These are phyloP conservation scores for Pipistrellus nathusii DNA, from an alignment of 2,797 vertebrate genomes.

Conservation along the genomic window DNA sequence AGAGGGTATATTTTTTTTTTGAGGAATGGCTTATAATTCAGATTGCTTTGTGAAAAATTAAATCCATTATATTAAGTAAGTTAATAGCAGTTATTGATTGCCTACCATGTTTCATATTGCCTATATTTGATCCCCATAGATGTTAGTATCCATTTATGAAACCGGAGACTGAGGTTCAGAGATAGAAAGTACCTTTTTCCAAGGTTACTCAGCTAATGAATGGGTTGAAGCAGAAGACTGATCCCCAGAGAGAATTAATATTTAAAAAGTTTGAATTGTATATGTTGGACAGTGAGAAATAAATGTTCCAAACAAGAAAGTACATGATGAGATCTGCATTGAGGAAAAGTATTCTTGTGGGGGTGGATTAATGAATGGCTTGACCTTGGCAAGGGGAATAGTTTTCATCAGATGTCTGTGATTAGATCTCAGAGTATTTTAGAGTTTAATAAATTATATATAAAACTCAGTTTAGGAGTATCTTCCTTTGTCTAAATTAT, in stretches of 20 bases:
- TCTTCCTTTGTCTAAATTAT: neutral
- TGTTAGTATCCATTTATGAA: neutral
- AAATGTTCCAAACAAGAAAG: neutral
- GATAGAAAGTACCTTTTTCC: neutral
- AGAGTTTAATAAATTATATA: neutral
- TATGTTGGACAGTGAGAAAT: neutral
- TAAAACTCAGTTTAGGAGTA: neutral
- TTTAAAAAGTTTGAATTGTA: neutral
- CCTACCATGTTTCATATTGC: neutral
- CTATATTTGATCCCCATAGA: neutral
- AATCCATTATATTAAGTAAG: neutral
- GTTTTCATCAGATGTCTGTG: neutral
- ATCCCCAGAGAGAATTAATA: neutral
- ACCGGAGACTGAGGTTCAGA: neutral
- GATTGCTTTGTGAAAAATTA: neutral
- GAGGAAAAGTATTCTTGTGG: neutral
- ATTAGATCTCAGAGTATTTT: neutral
- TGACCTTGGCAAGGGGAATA: neutral
- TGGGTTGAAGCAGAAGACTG: neutral
- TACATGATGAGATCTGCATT: neutral
- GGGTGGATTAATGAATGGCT: neutral
- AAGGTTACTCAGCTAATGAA: neutral
- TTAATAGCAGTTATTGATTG: neutral
- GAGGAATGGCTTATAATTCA: neutral
- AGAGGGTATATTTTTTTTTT: neutral